Conservation (phyloP, 2,888 invertebrate genomes). For the Lumbricus terrestris region DNA sequence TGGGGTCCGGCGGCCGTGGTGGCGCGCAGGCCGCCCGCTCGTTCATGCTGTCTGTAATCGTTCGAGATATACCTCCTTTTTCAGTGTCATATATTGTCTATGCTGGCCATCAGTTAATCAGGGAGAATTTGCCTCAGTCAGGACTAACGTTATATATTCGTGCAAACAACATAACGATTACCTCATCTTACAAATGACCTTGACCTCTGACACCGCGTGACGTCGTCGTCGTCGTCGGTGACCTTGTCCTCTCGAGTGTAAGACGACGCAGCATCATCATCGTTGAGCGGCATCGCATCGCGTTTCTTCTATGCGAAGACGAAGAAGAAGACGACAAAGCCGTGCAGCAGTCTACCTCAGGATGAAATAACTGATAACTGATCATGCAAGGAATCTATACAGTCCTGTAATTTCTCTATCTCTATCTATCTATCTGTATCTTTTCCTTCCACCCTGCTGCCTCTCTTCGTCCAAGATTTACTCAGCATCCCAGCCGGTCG, state of each 20-base stretch:
- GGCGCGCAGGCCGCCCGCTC: not conserved
- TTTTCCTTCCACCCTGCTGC: not conserved
- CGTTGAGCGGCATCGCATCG: too few species aligned
- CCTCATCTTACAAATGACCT: conserved; percentile 6
- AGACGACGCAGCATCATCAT: not conserved
- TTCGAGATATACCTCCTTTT: conserved; percentile 14
- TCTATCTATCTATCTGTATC: not conserved
- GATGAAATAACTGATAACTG: not conserved
- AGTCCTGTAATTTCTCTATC: not conserved
- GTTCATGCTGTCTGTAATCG: not conserved
- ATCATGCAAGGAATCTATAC: conserved; percentile 4
- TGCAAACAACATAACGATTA: conserved; percentile 11
- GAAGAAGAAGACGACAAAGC: not conserved
- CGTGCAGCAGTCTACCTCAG: conserved; percentile 16
- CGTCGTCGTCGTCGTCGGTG: not conserved
- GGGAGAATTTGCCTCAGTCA: conserved; percentile 17
- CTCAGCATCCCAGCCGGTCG: not conserved
- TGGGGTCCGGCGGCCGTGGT: not conserved
- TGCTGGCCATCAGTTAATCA: conserved; percentile 11
- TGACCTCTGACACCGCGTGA: not conserved
- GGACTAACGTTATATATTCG: conserved; percentile 14
- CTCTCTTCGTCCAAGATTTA: not conserved
- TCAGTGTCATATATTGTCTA: conserved; percentile 9
- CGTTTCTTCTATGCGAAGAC: too few species aligned
- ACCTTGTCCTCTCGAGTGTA: not conserved